These are phyloP conservation scores for Pipistrellus pygmaeus DNA, from an alignment of 2,797 vertebrate genomes.

Conservation along the genomic window DNA sequence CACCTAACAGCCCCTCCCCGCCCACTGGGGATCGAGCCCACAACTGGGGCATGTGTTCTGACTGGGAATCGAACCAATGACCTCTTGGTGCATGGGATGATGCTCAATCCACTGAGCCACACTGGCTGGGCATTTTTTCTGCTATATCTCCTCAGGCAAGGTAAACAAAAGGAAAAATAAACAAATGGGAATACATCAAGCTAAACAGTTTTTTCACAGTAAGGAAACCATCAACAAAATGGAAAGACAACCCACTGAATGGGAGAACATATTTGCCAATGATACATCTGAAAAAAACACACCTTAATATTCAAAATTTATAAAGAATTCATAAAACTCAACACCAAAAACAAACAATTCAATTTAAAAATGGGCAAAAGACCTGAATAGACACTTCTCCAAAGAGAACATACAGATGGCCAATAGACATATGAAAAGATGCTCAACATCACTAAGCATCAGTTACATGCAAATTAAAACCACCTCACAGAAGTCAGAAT, in stretches of 20 bases:
- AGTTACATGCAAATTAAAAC: neutral
- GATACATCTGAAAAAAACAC: neutral
- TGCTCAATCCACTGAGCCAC: too few species aligned
- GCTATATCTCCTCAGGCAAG: neutral
- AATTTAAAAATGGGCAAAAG: neutral
- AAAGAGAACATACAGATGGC: neutral
- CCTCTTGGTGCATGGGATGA: too few species aligned
- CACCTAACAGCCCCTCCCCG: too few species aligned
- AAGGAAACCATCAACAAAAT: neutral
- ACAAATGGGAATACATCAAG: neutral
- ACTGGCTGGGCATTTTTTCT: neutral
- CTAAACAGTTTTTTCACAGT: neutral
- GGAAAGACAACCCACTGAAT: neutral
- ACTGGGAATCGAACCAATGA: too few species aligned
- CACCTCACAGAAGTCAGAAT: neutral
- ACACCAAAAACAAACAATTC: neutral
- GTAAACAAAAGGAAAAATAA: neutral
- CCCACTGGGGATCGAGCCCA: too few species aligned
- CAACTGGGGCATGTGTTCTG: too few species aligned
- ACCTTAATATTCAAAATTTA: neutral
- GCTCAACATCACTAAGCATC: neutral
- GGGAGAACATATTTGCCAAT: neutral
- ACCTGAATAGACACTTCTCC: neutral
- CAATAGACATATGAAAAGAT: neutral
- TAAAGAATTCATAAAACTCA: neutral